Percentiles rank a stretch among this genome's conserved stretches.
Conservation (phyloP, 2,888 invertebrate species). For the Ennomos fuscantarius region DNA sequence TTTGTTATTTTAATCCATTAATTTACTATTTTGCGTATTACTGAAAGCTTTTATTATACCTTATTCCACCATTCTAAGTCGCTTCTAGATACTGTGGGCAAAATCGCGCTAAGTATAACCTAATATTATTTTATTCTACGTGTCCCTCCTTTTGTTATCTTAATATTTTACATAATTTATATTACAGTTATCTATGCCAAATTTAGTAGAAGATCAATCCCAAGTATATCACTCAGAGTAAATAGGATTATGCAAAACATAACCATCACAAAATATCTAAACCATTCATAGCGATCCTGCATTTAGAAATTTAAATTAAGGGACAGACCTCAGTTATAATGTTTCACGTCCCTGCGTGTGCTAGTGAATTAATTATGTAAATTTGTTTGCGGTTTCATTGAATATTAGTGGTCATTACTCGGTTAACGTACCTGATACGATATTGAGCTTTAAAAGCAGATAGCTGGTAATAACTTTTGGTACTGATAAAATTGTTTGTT, state of each 20-base stretch:
- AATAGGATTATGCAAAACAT: constrained; percentile 18
- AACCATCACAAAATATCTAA: constrained; percentile 22
- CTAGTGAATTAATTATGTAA: constrained; percentile 74
- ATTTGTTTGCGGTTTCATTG: constrained; percentile 69
- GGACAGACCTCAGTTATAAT: constrained; percentile 67
- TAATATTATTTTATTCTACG: no score
- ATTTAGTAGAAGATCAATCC: constrained; percentile 2
- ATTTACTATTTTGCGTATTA: no score
- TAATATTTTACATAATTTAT: no score
- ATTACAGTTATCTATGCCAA: no score
- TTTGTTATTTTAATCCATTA: no score
- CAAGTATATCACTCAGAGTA: constrained; percentile 16
- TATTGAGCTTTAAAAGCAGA: constrained; percentile 25
- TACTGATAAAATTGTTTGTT: no score
- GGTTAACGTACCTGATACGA: constrained; percentile 47
- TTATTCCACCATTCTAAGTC: no score
- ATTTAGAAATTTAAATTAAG: constrained; percentile 76
- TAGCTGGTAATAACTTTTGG: no score
- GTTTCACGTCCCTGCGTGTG: constrained; percentile 56
- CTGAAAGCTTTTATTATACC: no score
- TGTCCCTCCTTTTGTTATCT: no score
- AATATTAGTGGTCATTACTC: constrained; percentile 63
- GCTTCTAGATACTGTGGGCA: no score
- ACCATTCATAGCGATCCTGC: constrained; percentile 46
- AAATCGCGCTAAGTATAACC: no score